Evolutionary conservation across 2,113 vertebrate species (phyloP).

Genomic region (Heterotis niloticus): DNA sequence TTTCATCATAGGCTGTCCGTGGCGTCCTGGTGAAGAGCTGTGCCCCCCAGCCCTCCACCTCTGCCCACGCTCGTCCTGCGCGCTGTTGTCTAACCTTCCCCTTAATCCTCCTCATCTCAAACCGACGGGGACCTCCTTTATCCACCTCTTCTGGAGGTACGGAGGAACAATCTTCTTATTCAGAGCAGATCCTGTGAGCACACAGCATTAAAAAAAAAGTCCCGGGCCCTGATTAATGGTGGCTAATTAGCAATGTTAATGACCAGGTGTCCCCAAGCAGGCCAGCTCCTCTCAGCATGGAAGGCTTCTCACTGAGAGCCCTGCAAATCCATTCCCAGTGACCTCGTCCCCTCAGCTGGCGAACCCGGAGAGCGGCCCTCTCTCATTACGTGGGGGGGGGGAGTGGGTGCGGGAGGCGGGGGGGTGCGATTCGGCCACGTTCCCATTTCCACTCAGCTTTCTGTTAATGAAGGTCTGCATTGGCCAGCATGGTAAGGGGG

Average conservation of each 20-base stretch:
- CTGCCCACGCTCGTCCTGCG: slow-evolving; percentile 49
- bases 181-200: slow-evolving; percentile 67
- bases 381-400: slow-evolving; percentile 74
- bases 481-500: slow-evolving; percentile 59
- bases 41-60: slow-evolving; percentile 25
- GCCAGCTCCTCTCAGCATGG: slow-evolving; percentile 91
- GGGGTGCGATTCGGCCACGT: slow-evolving; percentile 67
- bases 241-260: slow-evolving; percentile 99
- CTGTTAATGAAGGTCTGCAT: slow-evolving; percentile 77
- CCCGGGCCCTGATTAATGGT: slow-evolving; percentile 94
- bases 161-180: slow-evolving; percentile 88
- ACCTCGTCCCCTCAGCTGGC: slow-evolving; percentile 83
- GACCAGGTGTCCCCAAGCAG: slow-evolving; percentile 97
- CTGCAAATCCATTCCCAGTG: slow-evolving; percentile 86
- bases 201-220: slow-evolving; percentile 39
- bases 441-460: slow-evolving; percentile 69
- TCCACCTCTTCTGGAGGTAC: slow-evolving; percentile 80
- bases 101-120: slow-evolving; percentile 80
- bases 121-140: slow-evolving; percentile 83
- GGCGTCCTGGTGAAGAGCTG: slow-evolving; percentile 58
- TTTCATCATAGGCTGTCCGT: slow-evolving; percentile 64
- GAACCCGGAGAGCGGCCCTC: slow-evolving; percentile 70
- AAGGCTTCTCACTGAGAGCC: slow-evolving; percentile 81
- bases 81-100: slow-evolving; percentile 73
- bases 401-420: slow-evolving; percentile 57